Percentiles rank a stretch among this genome's conserved stretches.
Evolutionary conservation across 1,140 invertebrate genomes (phyloP).

Genomic region (Drosophila pachea): DNA sequence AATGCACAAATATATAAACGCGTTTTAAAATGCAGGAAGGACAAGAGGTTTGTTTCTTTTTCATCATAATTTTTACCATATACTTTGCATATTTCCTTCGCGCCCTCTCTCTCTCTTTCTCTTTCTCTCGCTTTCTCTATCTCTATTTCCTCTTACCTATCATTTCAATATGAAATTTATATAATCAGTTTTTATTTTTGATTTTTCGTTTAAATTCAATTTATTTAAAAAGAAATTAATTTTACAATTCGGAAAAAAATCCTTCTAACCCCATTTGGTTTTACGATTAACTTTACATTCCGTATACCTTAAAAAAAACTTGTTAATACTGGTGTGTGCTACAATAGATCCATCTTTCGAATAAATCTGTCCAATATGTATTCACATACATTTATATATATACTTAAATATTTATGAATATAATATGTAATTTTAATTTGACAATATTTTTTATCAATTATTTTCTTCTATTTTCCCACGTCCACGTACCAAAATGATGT

Average conservation of each 20-base stretch:
- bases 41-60: constrained; percentile 85
- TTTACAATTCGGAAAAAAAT: neutral
- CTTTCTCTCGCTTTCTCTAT: constrained; percentile 11
- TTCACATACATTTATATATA: constrained; percentile 8
- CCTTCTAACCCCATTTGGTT: no score
- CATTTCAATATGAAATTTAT: constrained; percentile 7
- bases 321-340: constrained; percentile 9
- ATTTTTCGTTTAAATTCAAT: neutral
- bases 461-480: constrained; percentile 63
- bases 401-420: constrained; percentile 26
- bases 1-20: neutral
- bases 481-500: constrained; percentile 50
- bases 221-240: neutral
- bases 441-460: constrained; percentile 59
- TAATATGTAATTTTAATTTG: constrained; percentile 45
- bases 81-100: constrained; percentile 44
- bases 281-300: neutral
- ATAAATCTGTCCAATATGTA: neutral
- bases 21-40: constrained; percentile 81
- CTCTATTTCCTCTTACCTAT: neutral
- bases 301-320: neutral
- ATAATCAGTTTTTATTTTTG: constrained; percentile 18
- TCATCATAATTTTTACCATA: constrained; percentile 53
- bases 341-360: constrained; percentile 2
- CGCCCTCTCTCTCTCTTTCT: constrained; percentile 1